Evolutionary conservation across 2,113 vertebrate genomes (phyloP), one percentile per base, ranked within the genome.

Genomic region (Dermatemys mawii): DNA sequence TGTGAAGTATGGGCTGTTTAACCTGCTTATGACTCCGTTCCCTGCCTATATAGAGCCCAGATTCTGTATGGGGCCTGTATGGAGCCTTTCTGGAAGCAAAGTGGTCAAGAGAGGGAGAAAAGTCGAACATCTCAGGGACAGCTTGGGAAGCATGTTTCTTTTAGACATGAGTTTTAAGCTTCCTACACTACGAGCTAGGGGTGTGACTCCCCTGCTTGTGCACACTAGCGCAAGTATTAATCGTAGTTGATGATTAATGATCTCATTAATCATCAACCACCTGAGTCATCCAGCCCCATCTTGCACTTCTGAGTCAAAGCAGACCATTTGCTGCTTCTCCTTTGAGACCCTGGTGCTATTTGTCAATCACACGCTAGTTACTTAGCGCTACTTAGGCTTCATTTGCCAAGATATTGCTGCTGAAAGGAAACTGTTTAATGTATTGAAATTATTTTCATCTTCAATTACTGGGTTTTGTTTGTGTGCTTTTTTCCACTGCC

Each of bases 381-480:
- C 11, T 26, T 27, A 76, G 26, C 21, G 10, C n/a, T 38, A 26
- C 73, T 26, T 46, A 44, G 73, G 73, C 41, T 46, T 76, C 12
- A 46, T 76, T 76, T 76, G 46, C 73, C 41, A 79, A 63, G 29
- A 26, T 48, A 9, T 11, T 1, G 2, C 13, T 10, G n/a, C 49
- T 84, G 22, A 29, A 78, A 82, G 46, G 11, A 1, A 81, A 29
- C 13, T 60, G 54, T 22, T 24, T n/a, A 51, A 50, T 57, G 60
- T 6, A 4, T 73, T 21, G 29, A 17, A 22, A 3, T 26, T 53
- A 44, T 50, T 49, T 55, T 44, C 8, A 2, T 53, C 78, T 84
- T 86, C 67, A 26, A 5, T 51, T 32, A 17, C 27, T 1, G 0
- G 0, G 4, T 70, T 44, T 32, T 12, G 38, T 17, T 49, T 0